Percentiles rank a stretch among this genome's conserved stretches.
phyloP scores from a whole-genome alignment of 2,113 vertebrate genomes.

The Crotalus horridus region DNA sequence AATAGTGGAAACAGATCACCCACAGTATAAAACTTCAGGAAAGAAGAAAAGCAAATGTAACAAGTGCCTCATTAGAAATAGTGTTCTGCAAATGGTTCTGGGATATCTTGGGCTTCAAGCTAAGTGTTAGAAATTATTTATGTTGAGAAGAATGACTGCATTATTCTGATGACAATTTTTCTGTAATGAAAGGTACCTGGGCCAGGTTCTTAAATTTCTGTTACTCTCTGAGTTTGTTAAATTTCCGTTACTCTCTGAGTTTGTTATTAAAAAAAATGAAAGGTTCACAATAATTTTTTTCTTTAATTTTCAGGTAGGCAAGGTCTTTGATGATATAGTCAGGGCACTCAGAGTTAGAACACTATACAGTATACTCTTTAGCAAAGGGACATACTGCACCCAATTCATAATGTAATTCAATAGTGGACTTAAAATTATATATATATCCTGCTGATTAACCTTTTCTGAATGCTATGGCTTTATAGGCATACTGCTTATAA shows the following conservation, averaged over 20 bases:
- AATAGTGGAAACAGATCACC: constrained; percentile 37
- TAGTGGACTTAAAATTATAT: constrained; percentile 45
- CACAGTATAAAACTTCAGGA: constrained; percentile 43
- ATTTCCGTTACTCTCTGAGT: constrained; percentile 33
- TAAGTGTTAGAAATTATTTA: constrained; percentile 55
- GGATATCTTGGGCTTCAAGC: constrained; percentile 34
- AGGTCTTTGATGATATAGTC: constrained; percentile 51
- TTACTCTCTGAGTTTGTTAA: constrained; percentile 37
- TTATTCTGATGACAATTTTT: constrained; percentile 49
- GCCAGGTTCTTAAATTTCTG: constrained; percentile 30
- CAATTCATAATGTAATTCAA: constrained; percentile 49
- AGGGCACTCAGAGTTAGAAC: constrained; percentile 39
- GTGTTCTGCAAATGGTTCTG: constrained; percentile 33
- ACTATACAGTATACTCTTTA: constrained; percentile 35
- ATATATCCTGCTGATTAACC: constrained; percentile 14
- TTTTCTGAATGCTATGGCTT: neutral
- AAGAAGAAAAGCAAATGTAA: constrained; percentile 14
- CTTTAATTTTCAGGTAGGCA: constrained; percentile 45
- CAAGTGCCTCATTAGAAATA: constrained; percentile 53
- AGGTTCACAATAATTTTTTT: constrained; percentile 37
- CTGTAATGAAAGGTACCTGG: constrained; percentile 49
- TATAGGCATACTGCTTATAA: neutral
- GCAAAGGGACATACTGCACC: constrained; percentile 27
- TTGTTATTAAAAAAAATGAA: constrained; percentile 30
- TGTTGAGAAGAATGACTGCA: constrained; percentile 40